A percentile compares a stretch with the other conserved stretches of the same genome.
phyloP scores from a whole-genome alignment of 2,888 invertebrate genomes.

The Cerastis rubricosa region DNA sequence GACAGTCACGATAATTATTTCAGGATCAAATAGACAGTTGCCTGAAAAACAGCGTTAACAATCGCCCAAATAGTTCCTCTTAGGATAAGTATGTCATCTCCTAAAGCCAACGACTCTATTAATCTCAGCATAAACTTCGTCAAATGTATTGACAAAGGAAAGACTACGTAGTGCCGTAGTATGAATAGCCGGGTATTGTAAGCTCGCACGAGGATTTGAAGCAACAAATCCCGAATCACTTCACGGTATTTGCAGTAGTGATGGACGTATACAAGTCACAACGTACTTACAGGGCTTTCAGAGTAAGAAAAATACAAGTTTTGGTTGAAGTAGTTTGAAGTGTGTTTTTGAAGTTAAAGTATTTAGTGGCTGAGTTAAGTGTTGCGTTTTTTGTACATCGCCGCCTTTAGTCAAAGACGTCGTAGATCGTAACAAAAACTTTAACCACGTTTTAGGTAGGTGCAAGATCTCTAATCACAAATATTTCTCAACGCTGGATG shows the following conservation, averaged over 20 bases:
- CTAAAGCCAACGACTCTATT: background rate
- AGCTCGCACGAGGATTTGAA: conserved; percentile 54
- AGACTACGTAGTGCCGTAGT: conserved; percentile 13
- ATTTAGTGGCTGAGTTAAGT: background rate
- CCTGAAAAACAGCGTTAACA: background rate
- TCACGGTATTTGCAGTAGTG: conserved; percentile 69
- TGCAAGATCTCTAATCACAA: background rate
- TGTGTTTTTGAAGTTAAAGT: conserved; percentile 17
- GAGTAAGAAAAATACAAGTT: conserved; percentile 29
- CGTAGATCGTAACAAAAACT: background rate
- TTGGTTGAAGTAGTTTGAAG: background rate
- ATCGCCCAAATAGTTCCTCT: conserved; percentile 14
- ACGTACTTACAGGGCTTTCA: conserved; percentile 51
- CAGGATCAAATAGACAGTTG: background rate
- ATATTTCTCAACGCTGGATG: background rate
- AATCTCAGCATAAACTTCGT: conserved; percentile 21
- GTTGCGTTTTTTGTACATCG: background rate
- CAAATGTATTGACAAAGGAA: conserved; percentile 47
- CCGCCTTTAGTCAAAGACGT: background rate
- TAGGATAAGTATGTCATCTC: background rate
- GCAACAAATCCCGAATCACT: conserved; percentile 74
- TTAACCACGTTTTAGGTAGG: background rate
- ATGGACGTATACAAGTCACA: conserved; percentile 70
- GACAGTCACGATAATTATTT: background rate
- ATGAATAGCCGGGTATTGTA: conserved; percentile 48